Evolutionary conservation across 2,113 vertebrate genomes (phyloP).

Genomic region (Sitta europaea): DNA sequence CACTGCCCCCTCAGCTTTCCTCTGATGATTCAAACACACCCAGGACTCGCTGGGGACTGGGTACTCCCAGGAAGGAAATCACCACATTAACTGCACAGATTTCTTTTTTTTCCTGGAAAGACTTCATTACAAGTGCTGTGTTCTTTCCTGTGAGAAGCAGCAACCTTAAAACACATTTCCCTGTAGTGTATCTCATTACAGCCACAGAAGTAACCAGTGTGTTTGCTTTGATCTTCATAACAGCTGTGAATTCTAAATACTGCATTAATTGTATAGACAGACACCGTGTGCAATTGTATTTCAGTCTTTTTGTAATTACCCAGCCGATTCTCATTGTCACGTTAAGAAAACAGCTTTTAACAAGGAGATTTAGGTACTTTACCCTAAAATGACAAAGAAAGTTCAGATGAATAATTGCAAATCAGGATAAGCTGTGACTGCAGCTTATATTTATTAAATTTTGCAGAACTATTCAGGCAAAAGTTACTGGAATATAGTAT

Average conservation of each 20-base stretch:
- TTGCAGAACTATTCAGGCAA: not conserved
- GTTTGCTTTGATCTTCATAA: not conserved
- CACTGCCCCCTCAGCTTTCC: not conserved
- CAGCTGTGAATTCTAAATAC: not conserved
- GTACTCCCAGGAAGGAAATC: not conserved
- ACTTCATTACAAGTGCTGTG: not conserved
- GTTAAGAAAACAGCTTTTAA: not conserved
- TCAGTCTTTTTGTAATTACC: not conserved
- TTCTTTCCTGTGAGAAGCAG: not conserved
- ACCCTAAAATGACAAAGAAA: not conserved
- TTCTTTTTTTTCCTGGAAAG: not conserved
- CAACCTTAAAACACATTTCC: not conserved
- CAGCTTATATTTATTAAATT: not conserved
- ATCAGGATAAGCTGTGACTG: not conserved
- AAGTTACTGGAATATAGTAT: not conserved
- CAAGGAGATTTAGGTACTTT: not conserved
- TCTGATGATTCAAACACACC: not conserved
- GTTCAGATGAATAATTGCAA: not conserved
- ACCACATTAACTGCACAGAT: not conserved
- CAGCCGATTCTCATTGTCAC: not conserved
- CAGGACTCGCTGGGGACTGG: not conserved
- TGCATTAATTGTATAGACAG: not conserved
- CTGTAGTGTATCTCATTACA: not conserved
- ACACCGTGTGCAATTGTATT: not conserved
- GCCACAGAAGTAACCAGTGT: not conserved